phyloP scores from a whole-genome alignment of 2,888 invertebrate species.

The Ennomos erosarius region DNA sequence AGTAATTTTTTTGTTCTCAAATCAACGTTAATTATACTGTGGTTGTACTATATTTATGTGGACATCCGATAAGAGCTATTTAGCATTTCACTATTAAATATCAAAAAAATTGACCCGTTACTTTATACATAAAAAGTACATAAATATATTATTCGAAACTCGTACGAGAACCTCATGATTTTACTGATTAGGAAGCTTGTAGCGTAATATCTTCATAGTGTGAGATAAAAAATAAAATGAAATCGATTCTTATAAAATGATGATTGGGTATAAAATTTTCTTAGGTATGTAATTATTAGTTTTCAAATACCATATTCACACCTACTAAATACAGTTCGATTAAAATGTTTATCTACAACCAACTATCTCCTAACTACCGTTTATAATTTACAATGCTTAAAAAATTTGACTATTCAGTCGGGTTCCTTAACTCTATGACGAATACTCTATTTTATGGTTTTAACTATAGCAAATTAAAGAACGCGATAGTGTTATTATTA shows the following conservation, averaged over 20 bases:
- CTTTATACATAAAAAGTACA: too few species aligned
- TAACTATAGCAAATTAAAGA: slow-evolving; percentile 3
- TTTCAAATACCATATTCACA: slow-evolving; percentile 37
- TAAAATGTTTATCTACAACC: slow-evolving; percentile 61
- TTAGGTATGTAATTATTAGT: slow-evolving; percentile 20
- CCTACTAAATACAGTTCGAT: slow-evolving; percentile 42
- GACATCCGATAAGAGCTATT: too few species aligned
- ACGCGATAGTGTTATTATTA: neutral
- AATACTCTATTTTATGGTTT: slow-evolving; percentile 39
- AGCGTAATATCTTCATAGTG: neutral
- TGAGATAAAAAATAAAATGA: neutral
- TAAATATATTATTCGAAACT: neutral
- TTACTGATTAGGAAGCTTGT: neutral
- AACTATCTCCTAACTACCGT: slow-evolving; percentile 63
- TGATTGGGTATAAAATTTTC: slow-evolving; percentile 27
- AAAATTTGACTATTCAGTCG: slow-evolving; percentile 84
- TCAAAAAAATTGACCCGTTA: neutral
- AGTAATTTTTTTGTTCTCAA: too few species aligned
- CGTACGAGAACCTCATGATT: neutral
- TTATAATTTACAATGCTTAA: slow-evolving; percentile 70
- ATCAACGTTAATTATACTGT: too few species aligned
- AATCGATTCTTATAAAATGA: slow-evolving; percentile 15
- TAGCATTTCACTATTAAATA: neutral
- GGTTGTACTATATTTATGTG: too few species aligned
- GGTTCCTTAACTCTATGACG: slow-evolving; percentile 74